phyloP scores from a whole-genome alignment of 2,113 vertebrate genomes.

The Chelonoidis abingdonii region DNA sequence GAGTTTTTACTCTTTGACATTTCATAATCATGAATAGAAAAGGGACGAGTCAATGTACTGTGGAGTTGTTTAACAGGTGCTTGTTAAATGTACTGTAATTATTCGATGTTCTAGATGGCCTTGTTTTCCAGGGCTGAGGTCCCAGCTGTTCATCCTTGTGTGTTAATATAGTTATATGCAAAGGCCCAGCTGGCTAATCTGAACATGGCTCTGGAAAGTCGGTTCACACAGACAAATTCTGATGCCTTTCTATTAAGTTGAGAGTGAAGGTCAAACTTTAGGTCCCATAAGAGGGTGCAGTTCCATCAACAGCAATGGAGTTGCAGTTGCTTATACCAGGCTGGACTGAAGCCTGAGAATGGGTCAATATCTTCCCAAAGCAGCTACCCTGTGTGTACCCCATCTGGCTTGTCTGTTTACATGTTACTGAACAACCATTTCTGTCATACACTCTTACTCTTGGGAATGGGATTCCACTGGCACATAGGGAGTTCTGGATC shows the following conservation, averaged over 20 bases:
- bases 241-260: not conserved
- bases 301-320: not conserved
- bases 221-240: not conserved
- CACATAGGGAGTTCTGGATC: not conserved
- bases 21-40: not conserved
- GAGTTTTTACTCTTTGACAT: not conserved
- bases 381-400: not conserved
- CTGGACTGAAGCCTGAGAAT: not conserved
- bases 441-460: not conserved
- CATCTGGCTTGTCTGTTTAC: not conserved
- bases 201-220: not conserved
- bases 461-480: not conserved
- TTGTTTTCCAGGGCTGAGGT: not conserved
- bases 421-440: not conserved
- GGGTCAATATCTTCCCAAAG: not conserved
- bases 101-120: not conserved
- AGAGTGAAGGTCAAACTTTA: not conserved
- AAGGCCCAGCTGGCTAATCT: not conserved
- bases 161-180: not conserved
- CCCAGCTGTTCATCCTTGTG: not conserved
- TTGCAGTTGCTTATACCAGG: not conserved
- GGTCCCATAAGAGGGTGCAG: not conserved
- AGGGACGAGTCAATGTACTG: not conserved
- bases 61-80: not conserved
- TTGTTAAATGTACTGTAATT: not conserved